A percentile compares a stretch with the other conserved stretches of the same genome.
Evolutionary conservation across 2,797 vertebrate genomes (phyloP).

Genomic region (Trematomus bernacchii): DNA sequence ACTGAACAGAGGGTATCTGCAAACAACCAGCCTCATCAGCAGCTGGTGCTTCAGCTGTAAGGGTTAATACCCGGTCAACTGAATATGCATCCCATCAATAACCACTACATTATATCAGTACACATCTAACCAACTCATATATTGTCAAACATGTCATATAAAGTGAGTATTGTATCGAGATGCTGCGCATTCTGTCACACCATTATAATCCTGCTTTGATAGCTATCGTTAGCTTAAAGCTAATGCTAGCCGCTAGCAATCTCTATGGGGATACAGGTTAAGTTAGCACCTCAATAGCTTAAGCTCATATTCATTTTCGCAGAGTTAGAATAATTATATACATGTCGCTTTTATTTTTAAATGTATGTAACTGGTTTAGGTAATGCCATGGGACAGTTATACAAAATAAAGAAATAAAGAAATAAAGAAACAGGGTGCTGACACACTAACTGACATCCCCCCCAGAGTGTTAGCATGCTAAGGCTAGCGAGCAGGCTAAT

Average conservation of each 20-base stretch:
- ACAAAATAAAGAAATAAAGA: not conserved
- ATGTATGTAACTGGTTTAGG: not conserved
- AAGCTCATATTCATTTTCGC: not conserved
- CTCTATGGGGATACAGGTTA: not conserved
- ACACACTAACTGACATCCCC: not conserved
- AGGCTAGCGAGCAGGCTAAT: slow-evolving; percentile 33
- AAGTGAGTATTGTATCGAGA: not conserved
- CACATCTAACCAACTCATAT: rapidly evolving
- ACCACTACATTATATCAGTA: not conserved
- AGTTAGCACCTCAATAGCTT: slow-evolving; percentile 42
- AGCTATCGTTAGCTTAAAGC: slow-evolving; percentile 30
- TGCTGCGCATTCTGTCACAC: slow-evolving; percentile 28
- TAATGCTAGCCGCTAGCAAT: slow-evolving; percentile 21
- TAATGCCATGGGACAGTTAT: not conserved
- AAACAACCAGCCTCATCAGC: slow-evolving; percentile 23
- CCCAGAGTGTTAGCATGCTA: slow-evolving; percentile 47
- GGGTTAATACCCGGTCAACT: slow-evolving; percentile 5
- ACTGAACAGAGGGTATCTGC: not conserved
- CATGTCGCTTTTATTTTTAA: not conserved
- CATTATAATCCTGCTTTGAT: slow-evolving; percentile 12
- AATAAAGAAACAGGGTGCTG: rapidly evolving
- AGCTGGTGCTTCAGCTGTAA: slow-evolving; percentile 17
- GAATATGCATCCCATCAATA: not conserved
- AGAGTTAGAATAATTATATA: not conserved
- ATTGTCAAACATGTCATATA: not conserved